Evolutionary conservation across 2,113 vertebrate species (phyloP).

Genomic region (Stigmatopora argus): DNA sequence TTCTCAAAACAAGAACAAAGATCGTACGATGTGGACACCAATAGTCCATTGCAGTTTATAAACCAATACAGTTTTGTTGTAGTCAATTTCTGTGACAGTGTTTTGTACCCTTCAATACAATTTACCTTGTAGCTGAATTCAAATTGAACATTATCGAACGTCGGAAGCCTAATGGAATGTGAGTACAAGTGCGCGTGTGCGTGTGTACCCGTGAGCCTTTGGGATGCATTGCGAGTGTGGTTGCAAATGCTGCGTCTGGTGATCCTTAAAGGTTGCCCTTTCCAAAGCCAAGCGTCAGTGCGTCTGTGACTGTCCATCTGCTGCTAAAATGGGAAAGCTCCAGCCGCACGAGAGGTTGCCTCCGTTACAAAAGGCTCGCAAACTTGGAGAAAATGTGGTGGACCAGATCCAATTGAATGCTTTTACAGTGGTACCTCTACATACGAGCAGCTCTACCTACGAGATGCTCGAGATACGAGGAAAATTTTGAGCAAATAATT

Average conservation of each 20-base stretch:
- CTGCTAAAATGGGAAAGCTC: constrained; percentile 38
- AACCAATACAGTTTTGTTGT: too few species aligned
- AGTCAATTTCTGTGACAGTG: too few species aligned
- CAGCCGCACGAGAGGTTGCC: constrained; percentile 5
- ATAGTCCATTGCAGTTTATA: too few species aligned
- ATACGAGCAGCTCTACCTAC: too few species aligned
- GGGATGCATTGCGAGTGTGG: constrained; percentile 30
- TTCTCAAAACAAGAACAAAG: background rate
- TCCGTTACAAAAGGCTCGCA: background rate
- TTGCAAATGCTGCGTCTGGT: constrained; percentile 44
- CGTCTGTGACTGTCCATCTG: constrained; percentile 18
- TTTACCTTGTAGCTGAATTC: background rate
- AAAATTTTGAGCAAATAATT: too few species aligned
- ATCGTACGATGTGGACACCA: too few species aligned
- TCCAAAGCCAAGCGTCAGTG: constrained; percentile 42
- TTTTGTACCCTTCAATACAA: background rate
- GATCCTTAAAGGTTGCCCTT: constrained; percentile 62
- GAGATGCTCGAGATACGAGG: too few species aligned
- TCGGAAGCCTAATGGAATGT: background rate
- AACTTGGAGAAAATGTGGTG: background rate
- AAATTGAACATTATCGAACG: background rate
- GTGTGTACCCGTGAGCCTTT: constrained; percentile 6
- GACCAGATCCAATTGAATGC: background rate
- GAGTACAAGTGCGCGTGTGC: too few species aligned
- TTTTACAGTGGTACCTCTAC: too few species aligned